Base-by-base conservation (phyloP, 2,797 vertebrate species). In the Xenopus petersii region DNA sequence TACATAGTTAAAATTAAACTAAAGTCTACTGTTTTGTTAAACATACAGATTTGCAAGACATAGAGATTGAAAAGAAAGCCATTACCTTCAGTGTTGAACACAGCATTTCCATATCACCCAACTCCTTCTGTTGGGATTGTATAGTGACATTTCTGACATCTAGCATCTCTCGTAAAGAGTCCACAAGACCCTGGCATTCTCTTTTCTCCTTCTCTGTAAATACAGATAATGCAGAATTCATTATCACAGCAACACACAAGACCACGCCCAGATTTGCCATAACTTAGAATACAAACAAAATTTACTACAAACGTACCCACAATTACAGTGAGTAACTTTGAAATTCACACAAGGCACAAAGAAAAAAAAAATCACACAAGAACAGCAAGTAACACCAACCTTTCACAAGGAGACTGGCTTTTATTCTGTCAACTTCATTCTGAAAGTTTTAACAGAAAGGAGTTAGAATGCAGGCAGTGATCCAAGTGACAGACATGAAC, bases 371-470 rank as follows among this genome's bases (percentile, higher is more conserved):
- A 4, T 6, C 5, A 42, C 36, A 7, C 5, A 42, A 42, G 36
- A 36, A 6, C 36, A 42, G 36, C 36, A 42, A 3, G 3, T 42
- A 4, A 10, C 81, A 85, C 90, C 86, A 77, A 98, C 97, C 97
- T 95, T 94, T 98, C 69, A 87, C 33, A 46, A 88, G 93, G 49
- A 98, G 86, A 72, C 91, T 86, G 6, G 80, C 94, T 88, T 91
- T 95, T 80, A 94, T 73, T 76, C 82, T 87, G 81, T 92, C 92
- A 71, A 98, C 84, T 82, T 99, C 97, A 86, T 98, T 98, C 97
- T 98, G 84, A 77, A 92, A 91, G 46, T 36, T 67, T 11, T 3
- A 56, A 17, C 10, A 69, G 21, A 55, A 6, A 67, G 12, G 21
- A 54, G 21, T 11, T 42, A 16, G 42, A n/a, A 65, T 42, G 5